Evolutionary conservation across 2,113 vertebrate genomes (phyloP).

Genomic region (Chaetops frenatus): DNA sequence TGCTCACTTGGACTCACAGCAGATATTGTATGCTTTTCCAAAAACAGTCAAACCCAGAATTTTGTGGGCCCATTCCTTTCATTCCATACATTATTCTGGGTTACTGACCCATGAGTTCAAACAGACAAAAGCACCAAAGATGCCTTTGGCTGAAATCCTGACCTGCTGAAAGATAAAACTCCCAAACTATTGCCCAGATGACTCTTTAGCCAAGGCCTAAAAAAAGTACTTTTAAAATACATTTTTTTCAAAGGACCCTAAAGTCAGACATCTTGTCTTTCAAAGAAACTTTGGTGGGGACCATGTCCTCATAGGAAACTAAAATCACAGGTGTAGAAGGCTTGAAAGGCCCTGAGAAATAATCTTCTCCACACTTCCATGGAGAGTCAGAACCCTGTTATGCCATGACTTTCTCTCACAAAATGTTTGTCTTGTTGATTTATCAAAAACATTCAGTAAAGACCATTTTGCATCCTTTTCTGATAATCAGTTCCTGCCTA

Average conservation of each 20-base stretch:
- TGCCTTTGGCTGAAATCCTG: background rate
- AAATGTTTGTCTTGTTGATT: background rate
- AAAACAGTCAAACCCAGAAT: background rate
- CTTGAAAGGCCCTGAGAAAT: background rate
- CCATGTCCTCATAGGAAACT: background rate
- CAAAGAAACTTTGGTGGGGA: background rate
- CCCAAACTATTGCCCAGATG: background rate
- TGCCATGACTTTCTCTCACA: background rate
- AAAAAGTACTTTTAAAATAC: background rate
- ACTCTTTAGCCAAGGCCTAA: background rate
- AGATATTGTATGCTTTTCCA: background rate
- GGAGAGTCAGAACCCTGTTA: background rate
- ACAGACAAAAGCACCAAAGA: fast-evolving
- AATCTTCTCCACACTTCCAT: background rate
- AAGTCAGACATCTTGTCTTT: background rate
- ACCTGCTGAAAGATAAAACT: background rate
- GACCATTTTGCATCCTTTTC: background rate
- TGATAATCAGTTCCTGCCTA: background rate
- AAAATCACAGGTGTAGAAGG: background rate
- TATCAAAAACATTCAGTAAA: background rate
- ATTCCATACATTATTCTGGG: background rate
- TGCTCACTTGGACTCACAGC: background rate
- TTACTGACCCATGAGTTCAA: background rate
- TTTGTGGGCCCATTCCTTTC: background rate
- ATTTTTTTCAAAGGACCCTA: background rate